A percentile compares a stretch with the other conserved stretches of the same genome.
phyloP scores from a whole-genome alignment of 1,140 invertebrate genomes.

The Diuraphis noxia region DNA sequence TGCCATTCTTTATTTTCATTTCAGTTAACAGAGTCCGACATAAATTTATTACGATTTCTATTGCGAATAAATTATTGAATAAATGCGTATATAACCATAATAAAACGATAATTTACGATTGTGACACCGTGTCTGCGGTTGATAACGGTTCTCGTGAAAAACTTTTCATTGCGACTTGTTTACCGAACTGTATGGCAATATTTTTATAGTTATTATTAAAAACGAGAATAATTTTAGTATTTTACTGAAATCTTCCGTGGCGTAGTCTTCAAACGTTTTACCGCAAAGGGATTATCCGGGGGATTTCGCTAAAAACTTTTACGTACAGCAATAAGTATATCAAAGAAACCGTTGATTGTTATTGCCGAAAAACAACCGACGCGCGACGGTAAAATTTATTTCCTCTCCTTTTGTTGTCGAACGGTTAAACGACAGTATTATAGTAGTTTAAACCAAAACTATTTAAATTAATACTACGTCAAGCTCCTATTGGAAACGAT shows the following conservation, averaged over 20 bases:
- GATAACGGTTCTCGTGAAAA: constrained; percentile 7
- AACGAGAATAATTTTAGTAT: constrained; percentile 2
- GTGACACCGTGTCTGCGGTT: not conserved
- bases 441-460: not conserved
- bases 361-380: not conserved
- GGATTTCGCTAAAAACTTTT: not conserved
- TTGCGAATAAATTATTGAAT: constrained; percentile 25
- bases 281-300: constrained; percentile 8
- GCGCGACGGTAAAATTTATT: not conserved
- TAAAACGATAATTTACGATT: constrained; percentile 31
- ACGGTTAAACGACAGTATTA: not conserved
- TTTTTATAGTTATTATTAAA: constrained; percentile 32
- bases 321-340: not conserved
- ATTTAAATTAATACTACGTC: constrained; percentile 15
- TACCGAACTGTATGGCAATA: constrained; percentile 1
- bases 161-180: constrained; percentile 13
- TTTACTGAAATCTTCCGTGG: not conserved
- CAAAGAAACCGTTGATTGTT: constrained; percentile 23
- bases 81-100: constrained; percentile 12
- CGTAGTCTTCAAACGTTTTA: constrained; percentile 24
- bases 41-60: constrained; percentile 7
- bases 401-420: not conserved
- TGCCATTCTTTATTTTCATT: not conserved
- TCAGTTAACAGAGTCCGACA: not conserved
- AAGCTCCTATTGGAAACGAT: not conserved